A percentile compares a stretch with the other conserved stretches of the same genome.
Evolutionary conservation across 2,888 invertebrate genomes (phyloP).

Genomic region (Dolomedes plantarius): DNA sequence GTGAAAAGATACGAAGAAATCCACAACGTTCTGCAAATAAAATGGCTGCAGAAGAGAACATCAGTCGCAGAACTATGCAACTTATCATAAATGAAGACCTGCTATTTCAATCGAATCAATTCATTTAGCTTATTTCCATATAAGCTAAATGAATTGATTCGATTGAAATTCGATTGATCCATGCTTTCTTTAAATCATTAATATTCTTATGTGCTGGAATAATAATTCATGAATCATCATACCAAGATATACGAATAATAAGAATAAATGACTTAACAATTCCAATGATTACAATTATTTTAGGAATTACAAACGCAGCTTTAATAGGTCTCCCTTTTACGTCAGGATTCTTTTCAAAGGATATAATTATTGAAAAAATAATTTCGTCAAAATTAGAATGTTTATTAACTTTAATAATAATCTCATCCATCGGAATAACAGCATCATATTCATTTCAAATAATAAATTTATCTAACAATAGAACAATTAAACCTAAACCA

Average conservation of each 20-base stretch:
- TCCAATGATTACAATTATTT: not conserved
- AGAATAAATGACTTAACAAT: not conserved
- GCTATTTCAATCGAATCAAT: slow-evolving; percentile 80
- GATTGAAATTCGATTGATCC: too few relatives aligned
- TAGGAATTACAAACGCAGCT: not conserved
- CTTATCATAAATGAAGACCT: too few relatives aligned
- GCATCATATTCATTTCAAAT: not conserved
- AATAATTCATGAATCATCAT: not conserved
- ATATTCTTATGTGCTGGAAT: slow-evolving; percentile 15
- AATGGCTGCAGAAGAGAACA: too few relatives aligned
- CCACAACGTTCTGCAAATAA: slow-evolving; percentile 81
- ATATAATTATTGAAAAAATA: not conserved
- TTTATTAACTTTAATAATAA: not conserved
- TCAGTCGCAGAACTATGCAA: too few relatives aligned
- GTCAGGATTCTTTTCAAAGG: slow-evolving; percentile 24
- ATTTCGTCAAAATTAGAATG: not conserved
- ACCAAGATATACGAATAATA: slow-evolving; percentile 37
- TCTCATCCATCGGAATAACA: slow-evolving; percentile 11
- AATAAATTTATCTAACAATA: not conserved
- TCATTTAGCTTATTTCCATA: slow-evolving; percentile 84
- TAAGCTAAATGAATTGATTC: too few relatives aligned
- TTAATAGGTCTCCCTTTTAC: slow-evolving; percentile 25
- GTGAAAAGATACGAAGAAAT: too few relatives aligned
- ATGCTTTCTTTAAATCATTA: slow-evolving; percentile 81
- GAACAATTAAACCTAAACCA: not conserved